Evolutionary conservation across 2,113 vertebrate species (phyloP), one percentile per base, ranked within the genome.

Genomic region (Panurus biarmicus): DNA sequence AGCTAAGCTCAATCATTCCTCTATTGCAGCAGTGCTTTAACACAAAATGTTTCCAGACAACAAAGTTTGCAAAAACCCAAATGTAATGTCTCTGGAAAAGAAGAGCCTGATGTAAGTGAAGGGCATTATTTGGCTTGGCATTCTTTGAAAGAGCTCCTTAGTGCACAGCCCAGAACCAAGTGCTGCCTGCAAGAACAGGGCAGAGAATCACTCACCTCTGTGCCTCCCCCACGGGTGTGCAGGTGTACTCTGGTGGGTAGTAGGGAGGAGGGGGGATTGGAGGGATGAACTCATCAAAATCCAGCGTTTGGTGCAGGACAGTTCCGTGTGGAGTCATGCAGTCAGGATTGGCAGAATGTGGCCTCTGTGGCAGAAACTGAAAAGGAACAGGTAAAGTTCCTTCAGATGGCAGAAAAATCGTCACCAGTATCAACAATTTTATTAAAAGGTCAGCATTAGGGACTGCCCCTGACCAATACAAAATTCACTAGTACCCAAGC

Each of bases 231-330:
- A 98, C 97, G 14, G 99, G 99, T 1, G 98, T 99, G 91, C 98
- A 99, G 97, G 98, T 99, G 85, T 99, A 99, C 69, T 99, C 99
- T 0, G 99, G 99, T 1, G 99, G 99, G 97, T 99, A 99, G 94
- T 99, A 99, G 15, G 99, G 99, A 0, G 99, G 99, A 15, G 99
- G 99, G 0, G 99, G 99, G 26, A 99, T 99, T 6, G 99, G 99
- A 17, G 99, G 98, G 45, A 99, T 98, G 88, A 99, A 99, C 97
- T 99, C 99, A 28, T 99, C 99, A 29, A 99, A 99, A 97, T 99
- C 99, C 98, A 99, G 70, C 6, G 98, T 99, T 56, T 99, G 99
- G 95, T 99, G 99, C 72, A 99, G 98, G 66, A 99, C 97, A 28
- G 98, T 98, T 87, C 99, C 98, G 4, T 98, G 99, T 1, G 99